Evolutionary conservation across 2,888 invertebrate genomes (phyloP).

Genomic region (Invenusta paracnida): DNA sequence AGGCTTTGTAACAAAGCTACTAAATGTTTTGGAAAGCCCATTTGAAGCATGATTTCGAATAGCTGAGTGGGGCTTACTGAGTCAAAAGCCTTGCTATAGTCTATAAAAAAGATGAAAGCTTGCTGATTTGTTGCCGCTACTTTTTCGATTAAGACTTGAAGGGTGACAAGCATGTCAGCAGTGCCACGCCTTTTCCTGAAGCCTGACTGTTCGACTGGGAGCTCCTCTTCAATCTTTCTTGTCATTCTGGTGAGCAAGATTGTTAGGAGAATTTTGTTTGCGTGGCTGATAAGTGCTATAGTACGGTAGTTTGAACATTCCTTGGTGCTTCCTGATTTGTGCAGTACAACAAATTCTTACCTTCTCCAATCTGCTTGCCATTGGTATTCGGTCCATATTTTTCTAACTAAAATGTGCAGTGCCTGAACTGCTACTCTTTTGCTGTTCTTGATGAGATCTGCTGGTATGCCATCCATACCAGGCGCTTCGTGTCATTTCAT

Average conservation of each 20-base stretch:
- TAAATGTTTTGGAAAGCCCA: too few species aligned
- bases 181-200: slow-evolving; percentile 22
- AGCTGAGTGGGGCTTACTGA: too few species aligned
- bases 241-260: slow-evolving; percentile 8
- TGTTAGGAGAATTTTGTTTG: slow-evolving; percentile 33
- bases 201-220: slow-evolving; percentile 23
- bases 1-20: too few species aligned
- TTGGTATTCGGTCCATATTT: background rate
- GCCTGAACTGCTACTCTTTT: background rate
- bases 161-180: background rate
- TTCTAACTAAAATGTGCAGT: background rate
- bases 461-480: slow-evolving; percentile 22
- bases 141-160: background rate
- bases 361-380: slow-evolving; percentile 32
- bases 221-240: slow-evolving; percentile 21
- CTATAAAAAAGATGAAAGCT: background rate
- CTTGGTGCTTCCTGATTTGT: slow-evolving; percentile 17
- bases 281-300: slow-evolving; percentile 21
- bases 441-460: slow-evolving; percentile 11
- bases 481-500: background rate
- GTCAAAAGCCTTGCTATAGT: too few species aligned
- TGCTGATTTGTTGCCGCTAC: background rate
- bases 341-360: background rate
- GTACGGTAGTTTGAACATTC: slow-evolving; percentile 22
- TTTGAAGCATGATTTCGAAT: too few species aligned